A percentile compares a stretch with the other conserved stretches of the same genome.
Conservation (phyloP, 2,888 invertebrate species). For the Drosophila kuntzei region DNA sequence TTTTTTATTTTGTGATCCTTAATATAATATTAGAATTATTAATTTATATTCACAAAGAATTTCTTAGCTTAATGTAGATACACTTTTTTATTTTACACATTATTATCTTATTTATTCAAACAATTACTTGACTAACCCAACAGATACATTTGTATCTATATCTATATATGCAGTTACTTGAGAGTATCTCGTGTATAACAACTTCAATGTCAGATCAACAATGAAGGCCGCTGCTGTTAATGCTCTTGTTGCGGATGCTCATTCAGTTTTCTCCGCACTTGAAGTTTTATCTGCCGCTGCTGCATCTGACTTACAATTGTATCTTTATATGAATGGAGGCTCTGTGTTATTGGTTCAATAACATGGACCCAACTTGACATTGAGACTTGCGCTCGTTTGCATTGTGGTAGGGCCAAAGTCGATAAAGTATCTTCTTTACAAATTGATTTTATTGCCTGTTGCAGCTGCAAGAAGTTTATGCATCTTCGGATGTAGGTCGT, state of each 20-base stretch:
- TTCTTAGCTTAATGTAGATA: too few species aligned
- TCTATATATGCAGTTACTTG: slow-evolving; percentile 6
- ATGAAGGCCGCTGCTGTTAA: slow-evolving; percentile 63
- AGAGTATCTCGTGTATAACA: slow-evolving; percentile 27
- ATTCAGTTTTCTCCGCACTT: slow-evolving; percentile 46
- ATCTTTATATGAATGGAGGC: slow-evolving; percentile 29
- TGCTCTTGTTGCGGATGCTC: slow-evolving; percentile 36
- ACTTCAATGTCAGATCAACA: slow-evolving; percentile 74
- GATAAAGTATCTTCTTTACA: slow-evolving; percentile 5
- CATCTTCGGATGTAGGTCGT: background rate
- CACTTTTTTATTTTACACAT: too few species aligned
- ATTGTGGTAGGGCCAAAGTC: slow-evolving; percentile 64
- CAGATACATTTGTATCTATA: slow-evolving; percentile 5
- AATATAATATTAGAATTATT: too few species aligned
- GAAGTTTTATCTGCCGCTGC: slow-evolving; percentile 54
- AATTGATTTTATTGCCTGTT: slow-evolving; percentile 8
- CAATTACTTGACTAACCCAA: background rate
- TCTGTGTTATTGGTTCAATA: slow-evolving; percentile 75
- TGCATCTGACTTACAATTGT: slow-evolving; percentile 18
- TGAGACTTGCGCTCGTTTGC: slow-evolving; percentile 56
- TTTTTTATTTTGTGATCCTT: too few species aligned
- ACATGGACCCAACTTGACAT: slow-evolving; percentile 75
- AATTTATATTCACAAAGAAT: too few species aligned
- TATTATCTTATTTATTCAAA: too few species aligned
- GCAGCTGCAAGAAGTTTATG: background rate